Conservation (phyloP, 2,113 vertebrate species). For the Thymallus thymallus region DNA sequence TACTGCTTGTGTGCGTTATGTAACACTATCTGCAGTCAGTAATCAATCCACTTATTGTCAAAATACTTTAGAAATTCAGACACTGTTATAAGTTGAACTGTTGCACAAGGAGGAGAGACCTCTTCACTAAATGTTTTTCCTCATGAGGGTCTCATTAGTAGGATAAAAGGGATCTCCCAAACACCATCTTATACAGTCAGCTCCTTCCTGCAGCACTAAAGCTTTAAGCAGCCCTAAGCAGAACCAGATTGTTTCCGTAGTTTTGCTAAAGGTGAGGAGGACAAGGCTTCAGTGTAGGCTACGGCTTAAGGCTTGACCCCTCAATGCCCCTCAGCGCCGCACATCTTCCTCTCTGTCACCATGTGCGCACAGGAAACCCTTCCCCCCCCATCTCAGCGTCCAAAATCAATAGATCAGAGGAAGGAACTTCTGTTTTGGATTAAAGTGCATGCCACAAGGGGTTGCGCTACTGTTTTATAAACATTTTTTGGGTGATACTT, state of each 20-base stretch:
- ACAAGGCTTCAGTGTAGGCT: not conserved
- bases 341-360: not conserved
- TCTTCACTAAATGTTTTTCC: slow-evolving; percentile 17
- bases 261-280: slow-evolving; percentile 16
- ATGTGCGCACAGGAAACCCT: slow-evolving; percentile 3
- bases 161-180: not conserved
- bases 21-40: no score
- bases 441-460: not conserved
- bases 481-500: not conserved
- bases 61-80: no score
- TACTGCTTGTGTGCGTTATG: no score
- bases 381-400: not conserved
- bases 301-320: not conserved
- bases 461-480: not conserved
- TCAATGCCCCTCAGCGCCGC: not conserved
- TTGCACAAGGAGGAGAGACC: not conserved
- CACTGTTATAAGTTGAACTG: not conserved
- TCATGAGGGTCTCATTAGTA: slow-evolving; percentile 33
- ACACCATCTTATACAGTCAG: not conserved
- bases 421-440: not conserved
- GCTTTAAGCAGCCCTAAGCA: slow-evolving; percentile 26
- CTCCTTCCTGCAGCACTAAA: not conserved
- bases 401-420: slow-evolving; percentile 17
- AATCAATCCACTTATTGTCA: no score
- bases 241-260: slow-evolving; percentile 32